A percentile compares a stretch with the other conserved stretches of the same genome.
Conservation (phyloP, 2,888 invertebrate species). For the Agonopterix arenella region DNA sequence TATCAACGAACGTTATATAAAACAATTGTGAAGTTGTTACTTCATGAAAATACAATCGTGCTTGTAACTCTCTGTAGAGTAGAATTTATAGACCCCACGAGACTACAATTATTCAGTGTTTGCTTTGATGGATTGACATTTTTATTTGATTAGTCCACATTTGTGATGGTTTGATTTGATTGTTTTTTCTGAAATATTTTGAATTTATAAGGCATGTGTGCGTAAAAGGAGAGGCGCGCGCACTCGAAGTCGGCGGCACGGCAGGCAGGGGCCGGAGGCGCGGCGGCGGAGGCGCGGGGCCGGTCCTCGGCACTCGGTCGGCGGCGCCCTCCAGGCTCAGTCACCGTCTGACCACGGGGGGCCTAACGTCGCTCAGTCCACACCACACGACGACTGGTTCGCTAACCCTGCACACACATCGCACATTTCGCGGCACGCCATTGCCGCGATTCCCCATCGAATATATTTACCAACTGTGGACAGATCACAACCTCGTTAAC, state of each 20-base stretch:
- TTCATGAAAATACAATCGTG: too few relatives aligned
- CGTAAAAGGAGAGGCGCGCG: slow-evolving; percentile 50
- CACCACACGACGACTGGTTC: slow-evolving; percentile 38
- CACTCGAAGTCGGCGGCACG: slow-evolving; percentile 30
- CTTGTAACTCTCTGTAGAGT: too few relatives aligned
- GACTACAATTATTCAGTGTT: too few relatives aligned
- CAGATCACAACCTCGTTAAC: slow-evolving; percentile 29
- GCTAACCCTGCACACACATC: slow-evolving; percentile 45
- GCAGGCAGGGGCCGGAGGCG: slow-evolving; percentile 29
- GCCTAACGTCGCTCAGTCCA: slow-evolving; percentile 35
- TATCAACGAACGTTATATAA: too few relatives aligned
- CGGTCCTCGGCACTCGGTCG: slow-evolving; percentile 34
- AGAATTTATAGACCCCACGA: too few relatives aligned
- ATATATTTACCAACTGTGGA: slow-evolving; percentile 33
- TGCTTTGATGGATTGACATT: too few relatives aligned
- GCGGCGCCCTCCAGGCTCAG: slow-evolving; percentile 64
- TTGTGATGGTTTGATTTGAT: too few relatives aligned
- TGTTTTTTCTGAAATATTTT: too few relatives aligned
- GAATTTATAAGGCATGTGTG: not conserved
- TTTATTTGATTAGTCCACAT: too few relatives aligned
- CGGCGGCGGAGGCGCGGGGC: slow-evolving; percentile 36
- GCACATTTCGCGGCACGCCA: slow-evolving; percentile 35
- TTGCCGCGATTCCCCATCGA: slow-evolving; percentile 22
- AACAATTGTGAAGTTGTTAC: too few relatives aligned
- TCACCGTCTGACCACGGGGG: slow-evolving; percentile 51